Percentiles rank a stretch among this genome's conserved stretches.
Evolutionary conservation across 1,140 invertebrate genomes (phyloP).

Genomic region (Aphelinus certus): DNA sequence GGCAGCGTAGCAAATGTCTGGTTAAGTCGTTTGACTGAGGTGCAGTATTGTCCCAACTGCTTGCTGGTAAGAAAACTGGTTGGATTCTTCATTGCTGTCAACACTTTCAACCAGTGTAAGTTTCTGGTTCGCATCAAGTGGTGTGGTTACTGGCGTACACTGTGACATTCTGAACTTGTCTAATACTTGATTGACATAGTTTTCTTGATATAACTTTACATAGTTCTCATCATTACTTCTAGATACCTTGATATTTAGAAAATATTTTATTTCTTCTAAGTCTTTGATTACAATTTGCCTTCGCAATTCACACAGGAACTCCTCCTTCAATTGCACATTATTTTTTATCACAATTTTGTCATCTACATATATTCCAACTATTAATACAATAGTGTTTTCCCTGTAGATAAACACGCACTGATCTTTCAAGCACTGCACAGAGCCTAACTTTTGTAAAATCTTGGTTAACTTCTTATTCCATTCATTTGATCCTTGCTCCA

Average conservation of each 20-base stretch:
- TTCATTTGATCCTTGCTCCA: neutral
- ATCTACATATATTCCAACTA: constrained; percentile 14
- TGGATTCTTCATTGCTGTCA: no score
- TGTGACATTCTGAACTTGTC: neutral
- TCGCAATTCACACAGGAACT: neutral
- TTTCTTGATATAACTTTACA: neutral
- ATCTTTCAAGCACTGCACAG: neutral
- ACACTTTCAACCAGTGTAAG: no score
- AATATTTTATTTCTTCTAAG: neutral
- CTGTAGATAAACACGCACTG: constrained; percentile 45
- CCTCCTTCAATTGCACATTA: neutral
- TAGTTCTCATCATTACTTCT: neutral
- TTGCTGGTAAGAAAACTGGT: no score
- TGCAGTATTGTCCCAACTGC: no score
- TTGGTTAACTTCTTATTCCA: constrained; percentile 9
- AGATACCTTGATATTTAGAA: neutral
- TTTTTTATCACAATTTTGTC: neutral
- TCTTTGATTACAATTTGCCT: neutral
- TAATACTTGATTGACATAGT: neutral
- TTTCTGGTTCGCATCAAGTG: no score
- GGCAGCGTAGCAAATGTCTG: no score
- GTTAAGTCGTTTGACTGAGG: no score
- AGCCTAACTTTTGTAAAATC: neutral
- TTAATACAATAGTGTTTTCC: neutral
- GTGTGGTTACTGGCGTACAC: no score